Conservation (phyloP, 2,888 invertebrate species). For the Ichneumon xanthorius region DNA sequence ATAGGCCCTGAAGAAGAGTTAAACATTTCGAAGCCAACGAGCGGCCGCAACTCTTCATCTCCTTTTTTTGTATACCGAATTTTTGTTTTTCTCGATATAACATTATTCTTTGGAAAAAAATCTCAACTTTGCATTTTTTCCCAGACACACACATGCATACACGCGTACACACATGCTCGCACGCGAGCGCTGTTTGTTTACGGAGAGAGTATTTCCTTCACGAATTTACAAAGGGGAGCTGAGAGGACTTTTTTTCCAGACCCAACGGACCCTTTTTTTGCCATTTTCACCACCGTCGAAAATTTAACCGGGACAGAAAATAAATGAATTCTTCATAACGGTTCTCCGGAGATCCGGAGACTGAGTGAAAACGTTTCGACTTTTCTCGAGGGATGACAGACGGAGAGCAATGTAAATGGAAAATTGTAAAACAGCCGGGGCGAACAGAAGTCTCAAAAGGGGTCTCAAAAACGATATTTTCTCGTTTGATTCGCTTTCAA, state of each 20-base stretch:
- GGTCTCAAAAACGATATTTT: not conserved
- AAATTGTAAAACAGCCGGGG: not conserved
- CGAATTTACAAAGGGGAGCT: slow-evolving; percentile 21
- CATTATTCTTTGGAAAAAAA: slow-evolving; percentile 25
- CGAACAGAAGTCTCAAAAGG: not conserved
- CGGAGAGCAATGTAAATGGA: not conserved
- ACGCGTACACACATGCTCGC: not conserved
- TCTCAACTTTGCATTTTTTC: slow-evolving; percentile 24
- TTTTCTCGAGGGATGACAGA: not conserved
- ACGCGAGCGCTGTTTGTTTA: not conserved
- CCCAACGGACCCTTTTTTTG: slow-evolving; percentile 7
- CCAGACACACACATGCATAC: not conserved
- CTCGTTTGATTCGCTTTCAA: not conserved
- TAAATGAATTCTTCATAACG: slow-evolving; percentile 12
- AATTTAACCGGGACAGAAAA: not conserved
- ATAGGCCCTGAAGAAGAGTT: slow-evolving; percentile 55
- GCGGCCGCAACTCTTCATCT: slow-evolving; percentile 30
- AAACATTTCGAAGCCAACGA: slow-evolving; percentile 49
- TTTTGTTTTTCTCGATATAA: slow-evolving; percentile 3
- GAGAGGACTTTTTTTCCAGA: not conserved
- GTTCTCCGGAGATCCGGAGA: slow-evolving; percentile 3
- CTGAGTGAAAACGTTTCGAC: not conserved
- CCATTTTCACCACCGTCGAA: not conserved
- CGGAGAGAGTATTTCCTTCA: not conserved
- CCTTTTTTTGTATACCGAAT: slow-evolving; percentile 4